Conservation (phyloP, 2,113 vertebrate species). For the Corvus moneduloides region DNA sequence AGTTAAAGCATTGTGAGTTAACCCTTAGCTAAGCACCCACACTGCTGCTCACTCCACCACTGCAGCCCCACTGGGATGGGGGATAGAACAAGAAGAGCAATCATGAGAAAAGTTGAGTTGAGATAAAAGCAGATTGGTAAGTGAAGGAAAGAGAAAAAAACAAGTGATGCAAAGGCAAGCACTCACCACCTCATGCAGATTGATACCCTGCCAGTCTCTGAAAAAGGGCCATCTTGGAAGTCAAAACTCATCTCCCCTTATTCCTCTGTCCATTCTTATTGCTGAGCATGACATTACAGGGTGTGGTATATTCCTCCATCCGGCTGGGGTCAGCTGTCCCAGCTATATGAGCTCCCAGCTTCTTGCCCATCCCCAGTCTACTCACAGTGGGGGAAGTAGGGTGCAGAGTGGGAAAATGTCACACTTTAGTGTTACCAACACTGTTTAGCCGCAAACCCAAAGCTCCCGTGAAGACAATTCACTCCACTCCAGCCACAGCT, state of each 20-base stretch:
- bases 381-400: accelerated
- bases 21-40: neutral
- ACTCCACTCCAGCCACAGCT: neutral
- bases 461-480: neutral
- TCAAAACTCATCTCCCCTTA: neutral
- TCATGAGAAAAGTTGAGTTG: accelerated
- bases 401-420: neutral
- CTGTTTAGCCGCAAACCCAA: neutral
- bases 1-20: neutral
- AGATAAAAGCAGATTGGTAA: neutral
- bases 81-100: neutral
- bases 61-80: accelerated
- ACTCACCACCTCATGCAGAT: neutral
- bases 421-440: neutral
- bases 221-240: neutral
- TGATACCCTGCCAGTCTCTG: neutral
- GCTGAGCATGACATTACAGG: neutral
- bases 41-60: neutral
- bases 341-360: neutral
- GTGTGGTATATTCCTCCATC: neutral
- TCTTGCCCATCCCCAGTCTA: neutral
- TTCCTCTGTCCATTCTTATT: neutral
- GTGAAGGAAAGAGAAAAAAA: neutral
- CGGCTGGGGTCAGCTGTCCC: neutral
- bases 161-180: neutral